phyloP scores from a whole-genome alignment of 2,113 vertebrate species.

The Hemicordylus capensis region DNA sequence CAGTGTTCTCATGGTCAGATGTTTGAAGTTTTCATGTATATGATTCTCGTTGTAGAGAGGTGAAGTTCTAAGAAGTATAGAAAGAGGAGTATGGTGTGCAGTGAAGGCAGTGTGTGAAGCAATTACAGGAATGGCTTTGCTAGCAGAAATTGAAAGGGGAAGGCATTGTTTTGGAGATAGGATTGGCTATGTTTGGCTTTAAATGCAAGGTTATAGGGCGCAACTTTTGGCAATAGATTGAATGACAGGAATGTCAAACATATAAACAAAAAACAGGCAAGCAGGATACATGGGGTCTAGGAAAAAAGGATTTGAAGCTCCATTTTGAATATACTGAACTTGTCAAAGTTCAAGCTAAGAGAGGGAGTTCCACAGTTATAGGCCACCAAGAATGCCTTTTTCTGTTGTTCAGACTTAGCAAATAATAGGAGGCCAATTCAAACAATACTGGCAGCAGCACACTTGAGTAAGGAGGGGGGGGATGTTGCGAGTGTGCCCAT shows the following conservation, averaged over 20 bases:
- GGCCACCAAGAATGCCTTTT: slow-evolving; percentile 31
- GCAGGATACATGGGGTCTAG: no score
- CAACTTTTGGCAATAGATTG: neutral
- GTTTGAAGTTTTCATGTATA: no score
- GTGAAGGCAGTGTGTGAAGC: neutral
- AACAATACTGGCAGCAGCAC: no score
- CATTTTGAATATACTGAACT: neutral
- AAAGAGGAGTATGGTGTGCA: no score
- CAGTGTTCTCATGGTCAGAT: no score
- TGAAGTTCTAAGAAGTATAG: no score
- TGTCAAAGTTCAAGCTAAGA: neutral
- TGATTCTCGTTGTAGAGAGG: no score
- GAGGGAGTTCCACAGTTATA: no score
- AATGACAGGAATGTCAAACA: neutral
- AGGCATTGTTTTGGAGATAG: neutral
- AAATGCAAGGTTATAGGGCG: neutral
- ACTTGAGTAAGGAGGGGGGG: no score
- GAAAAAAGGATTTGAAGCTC: neutral
- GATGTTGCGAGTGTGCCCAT: no score
- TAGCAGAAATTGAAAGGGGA: neutral
- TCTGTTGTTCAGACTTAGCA: slow-evolving; percentile 1
- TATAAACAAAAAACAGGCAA: neutral
- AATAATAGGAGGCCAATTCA: no score
- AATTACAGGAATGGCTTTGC: neutral
- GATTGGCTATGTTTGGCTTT: neutral